phyloP scores from a whole-genome alignment of 2,888 invertebrate species.

The Drosophila quinaria region DNA sequence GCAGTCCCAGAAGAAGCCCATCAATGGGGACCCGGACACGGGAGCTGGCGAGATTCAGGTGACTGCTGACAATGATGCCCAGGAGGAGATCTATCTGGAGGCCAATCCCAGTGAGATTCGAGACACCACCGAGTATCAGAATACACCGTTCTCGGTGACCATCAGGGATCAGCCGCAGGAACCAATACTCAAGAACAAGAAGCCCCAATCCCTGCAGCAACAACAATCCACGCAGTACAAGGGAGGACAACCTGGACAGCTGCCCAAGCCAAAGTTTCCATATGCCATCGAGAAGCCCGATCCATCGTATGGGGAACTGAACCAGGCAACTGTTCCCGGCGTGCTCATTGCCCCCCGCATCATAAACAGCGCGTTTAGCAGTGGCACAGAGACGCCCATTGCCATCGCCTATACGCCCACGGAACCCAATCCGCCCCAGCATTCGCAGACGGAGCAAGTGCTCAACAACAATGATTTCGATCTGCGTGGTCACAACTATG shows the following conservation, averaged over 20 bases:
- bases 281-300: slow-evolving; percentile 89
- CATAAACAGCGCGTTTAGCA: slow-evolving; percentile 83
- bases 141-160: slow-evolving; percentile 85
- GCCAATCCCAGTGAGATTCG: slow-evolving; percentile 39
- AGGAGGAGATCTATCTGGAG: slow-evolving; percentile 73
- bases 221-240: slow-evolving; percentile 78
- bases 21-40: slow-evolving; percentile 77
- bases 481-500: slow-evolving; percentile 84
- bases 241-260: slow-evolving; percentile 49
- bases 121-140: slow-evolving; percentile 83
- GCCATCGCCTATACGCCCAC: slow-evolving; percentile 89
- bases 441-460: slow-evolving; percentile 80
- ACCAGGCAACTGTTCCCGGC: slow-evolving; percentile 74
- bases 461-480: slow-evolving; percentile 82
- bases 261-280: slow-evolving; percentile 88
- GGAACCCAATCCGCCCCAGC: slow-evolving; percentile 81
- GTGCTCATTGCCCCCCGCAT: slow-evolving; percentile 86
- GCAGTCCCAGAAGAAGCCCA: slow-evolving; percentile 86
- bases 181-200: slow-evolving; percentile 85
- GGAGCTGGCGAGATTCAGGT: slow-evolving; percentile 79
- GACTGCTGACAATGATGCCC: slow-evolving; percentile 63
- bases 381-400: slow-evolving; percentile 88
- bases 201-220: slow-evolving; percentile 81
- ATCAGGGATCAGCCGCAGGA: slow-evolving; percentile 86
- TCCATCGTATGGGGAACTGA: slow-evolving; percentile 83